These are phyloP conservation scores for Leucoraja erinaceus DNA, from an alignment of 2,113 vertebrate species.

Conservation along the genomic window DNA sequence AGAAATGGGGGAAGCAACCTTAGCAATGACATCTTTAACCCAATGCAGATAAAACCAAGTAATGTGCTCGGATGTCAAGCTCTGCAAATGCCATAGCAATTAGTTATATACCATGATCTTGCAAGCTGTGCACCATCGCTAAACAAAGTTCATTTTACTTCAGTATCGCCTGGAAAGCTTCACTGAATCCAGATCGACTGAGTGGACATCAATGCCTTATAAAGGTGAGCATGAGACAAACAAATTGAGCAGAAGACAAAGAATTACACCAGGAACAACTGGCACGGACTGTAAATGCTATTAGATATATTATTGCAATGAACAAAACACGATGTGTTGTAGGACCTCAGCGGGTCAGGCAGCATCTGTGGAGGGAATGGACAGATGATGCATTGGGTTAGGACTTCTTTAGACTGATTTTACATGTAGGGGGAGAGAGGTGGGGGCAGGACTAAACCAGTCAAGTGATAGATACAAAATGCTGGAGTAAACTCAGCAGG, in stretches of 20 bases:
- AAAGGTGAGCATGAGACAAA: slow-evolving; percentile 39
- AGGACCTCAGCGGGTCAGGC: too few species aligned
- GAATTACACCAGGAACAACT: not conserved
- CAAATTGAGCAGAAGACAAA: not conserved
- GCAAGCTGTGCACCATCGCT: not conserved
- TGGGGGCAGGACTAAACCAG: too few species aligned
- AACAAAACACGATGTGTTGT: too few species aligned
- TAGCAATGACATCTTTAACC: not conserved
- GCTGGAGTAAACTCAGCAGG: too few species aligned
- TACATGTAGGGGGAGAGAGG: too few species aligned
- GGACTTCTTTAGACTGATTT: too few species aligned
- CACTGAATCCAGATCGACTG: slow-evolving; percentile 51
- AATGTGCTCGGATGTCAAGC: not conserved
- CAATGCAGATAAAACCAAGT: not conserved
- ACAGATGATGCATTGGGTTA: too few species aligned
- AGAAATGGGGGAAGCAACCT: not conserved
- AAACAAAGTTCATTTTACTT: slow-evolving; percentile 31
- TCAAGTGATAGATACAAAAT: too few species aligned
- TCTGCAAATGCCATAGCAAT: not conserved
- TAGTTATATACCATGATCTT: not conserved
- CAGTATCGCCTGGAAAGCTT: slow-evolving; percentile 58
- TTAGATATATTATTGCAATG: not conserved
- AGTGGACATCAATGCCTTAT: slow-evolving; percentile 46
- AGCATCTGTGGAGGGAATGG: too few species aligned
- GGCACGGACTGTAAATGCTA: too few species aligned